These are phyloP conservation scores for Rutilus rutilus DNA, from an alignment of 2,113 vertebrate species.

Conservation along the genomic window DNA sequence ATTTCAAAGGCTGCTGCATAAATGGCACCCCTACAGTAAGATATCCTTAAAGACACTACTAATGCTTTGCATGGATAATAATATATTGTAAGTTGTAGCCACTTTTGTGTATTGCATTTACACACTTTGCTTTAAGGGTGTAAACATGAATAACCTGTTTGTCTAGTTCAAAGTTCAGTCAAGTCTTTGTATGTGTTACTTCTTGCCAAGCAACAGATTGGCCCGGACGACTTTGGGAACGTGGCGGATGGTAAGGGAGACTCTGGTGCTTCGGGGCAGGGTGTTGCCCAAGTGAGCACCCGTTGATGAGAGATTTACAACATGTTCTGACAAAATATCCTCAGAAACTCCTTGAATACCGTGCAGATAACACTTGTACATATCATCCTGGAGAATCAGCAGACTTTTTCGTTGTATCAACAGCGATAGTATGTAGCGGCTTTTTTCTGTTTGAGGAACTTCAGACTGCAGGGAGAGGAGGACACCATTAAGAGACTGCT, in stretches of 20 bases:
- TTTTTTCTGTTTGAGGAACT: conserved; percentile 71
- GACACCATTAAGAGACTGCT: neutral
- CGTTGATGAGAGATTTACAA: conserved; percentile 73
- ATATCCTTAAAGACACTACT: neutral
- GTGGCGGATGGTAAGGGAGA: conserved; percentile 87
- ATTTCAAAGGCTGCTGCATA: neutral
- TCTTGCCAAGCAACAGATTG: conserved; percentile 75
- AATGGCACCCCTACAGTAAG: neutral
- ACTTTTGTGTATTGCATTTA: neutral
- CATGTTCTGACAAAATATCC: conserved; percentile 74
- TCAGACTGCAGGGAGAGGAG: conserved; percentile 39
- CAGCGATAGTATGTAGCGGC: conserved; percentile 77
- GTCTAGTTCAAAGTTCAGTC: conserved; percentile 11
- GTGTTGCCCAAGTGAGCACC: conserved; percentile 62
- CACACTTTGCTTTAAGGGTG: neutral
- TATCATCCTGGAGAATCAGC: conserved; percentile 80
- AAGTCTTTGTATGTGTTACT: conserved; percentile 50
- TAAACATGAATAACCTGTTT: neutral
- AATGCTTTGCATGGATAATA: neutral
- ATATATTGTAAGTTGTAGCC: conserved; percentile 21
- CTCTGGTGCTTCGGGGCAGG: conserved; percentile 76
- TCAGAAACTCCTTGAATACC: conserved; percentile 71
- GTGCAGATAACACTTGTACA: conserved; percentile 83
- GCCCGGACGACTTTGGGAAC: conserved; percentile 85
- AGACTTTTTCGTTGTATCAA: conserved; percentile 83